Evolutionary conservation across 2,797 vertebrate genomes (phyloP).

Genomic region (Phalloptychus januarius): DNA sequence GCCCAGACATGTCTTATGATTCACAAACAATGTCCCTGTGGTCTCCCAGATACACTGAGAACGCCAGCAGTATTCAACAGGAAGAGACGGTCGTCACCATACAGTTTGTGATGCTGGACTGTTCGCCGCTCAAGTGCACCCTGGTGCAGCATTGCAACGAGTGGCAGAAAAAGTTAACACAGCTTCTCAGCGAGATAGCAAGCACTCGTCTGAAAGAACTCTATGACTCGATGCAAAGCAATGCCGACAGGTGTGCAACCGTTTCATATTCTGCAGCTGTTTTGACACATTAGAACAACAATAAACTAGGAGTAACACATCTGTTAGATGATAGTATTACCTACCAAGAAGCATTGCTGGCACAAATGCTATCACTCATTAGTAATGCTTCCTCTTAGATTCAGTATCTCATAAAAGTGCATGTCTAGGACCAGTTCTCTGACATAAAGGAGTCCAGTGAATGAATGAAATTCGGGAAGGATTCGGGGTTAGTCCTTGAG

Average conservation of each 20-base stretch:
- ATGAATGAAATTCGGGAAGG: background rate
- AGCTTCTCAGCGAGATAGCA: conserved; percentile 85
- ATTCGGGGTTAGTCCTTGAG: background rate
- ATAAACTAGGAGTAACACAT: background rate
- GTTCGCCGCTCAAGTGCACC: conserved; percentile 85
- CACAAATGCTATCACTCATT: background rate
- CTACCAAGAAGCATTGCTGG: background rate
- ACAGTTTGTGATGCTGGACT: conserved; percentile 87
- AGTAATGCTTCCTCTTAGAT: background rate
- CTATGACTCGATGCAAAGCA: conserved; percentile 79
- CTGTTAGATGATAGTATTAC: background rate
- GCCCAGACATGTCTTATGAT: background rate
- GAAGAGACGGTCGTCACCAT: conserved; percentile 86
- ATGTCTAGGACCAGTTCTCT: background rate
- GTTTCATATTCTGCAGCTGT: background rate
- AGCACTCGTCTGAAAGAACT: conserved; percentile 80
- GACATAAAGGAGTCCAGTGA: background rate
- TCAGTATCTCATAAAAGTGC: background rate
- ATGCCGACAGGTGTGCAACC: conserved; percentile 73
- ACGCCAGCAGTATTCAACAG: conserved; percentile 87
- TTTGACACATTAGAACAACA: background rate
- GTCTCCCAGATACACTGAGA: conserved; percentile 85
- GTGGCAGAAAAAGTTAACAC: conserved; percentile 90
- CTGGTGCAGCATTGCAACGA: conserved; percentile 89
- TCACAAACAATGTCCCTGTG: background rate